These are phyloP conservation scores for Sebastes trivittatus DNA, from an alignment of 2,797 vertebrate species.

Conservation along the genomic window DNA sequence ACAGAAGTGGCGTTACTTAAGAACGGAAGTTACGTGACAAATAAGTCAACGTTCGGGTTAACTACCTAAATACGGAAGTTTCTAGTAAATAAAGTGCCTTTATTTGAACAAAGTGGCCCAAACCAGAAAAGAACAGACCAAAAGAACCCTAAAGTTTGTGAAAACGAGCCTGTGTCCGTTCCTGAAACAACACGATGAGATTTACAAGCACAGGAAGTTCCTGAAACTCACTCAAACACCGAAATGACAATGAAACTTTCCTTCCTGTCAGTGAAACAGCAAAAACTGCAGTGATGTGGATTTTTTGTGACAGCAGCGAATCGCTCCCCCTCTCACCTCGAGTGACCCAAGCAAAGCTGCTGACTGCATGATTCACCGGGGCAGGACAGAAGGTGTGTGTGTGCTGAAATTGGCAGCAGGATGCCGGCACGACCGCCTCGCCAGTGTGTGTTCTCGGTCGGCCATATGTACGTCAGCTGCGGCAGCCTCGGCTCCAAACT, in stretches of 20 bases:
- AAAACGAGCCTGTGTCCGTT: rapidly evolving
- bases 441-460: slow-evolving; percentile 16
- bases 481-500: not conserved
- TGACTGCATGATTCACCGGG: slow-evolving; percentile 57
- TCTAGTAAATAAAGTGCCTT: no score
- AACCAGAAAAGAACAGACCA: not conserved
- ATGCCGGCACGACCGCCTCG: slow-evolving; percentile 20
- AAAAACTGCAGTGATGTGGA: slow-evolving; percentile 19
- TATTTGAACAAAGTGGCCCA: no score
- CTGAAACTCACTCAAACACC: not conserved
- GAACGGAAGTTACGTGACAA: no score
- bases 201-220: not conserved
- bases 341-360: slow-evolving; percentile 59
- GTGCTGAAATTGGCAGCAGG: slow-evolving; percentile 21
- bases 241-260: not conserved
- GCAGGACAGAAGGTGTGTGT: slow-evolving; percentile 43
- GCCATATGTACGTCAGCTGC: slow-evolving; percentile 29
- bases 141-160: not conserved
- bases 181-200: not conserved
- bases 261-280: slow-evolving; percentile 6
- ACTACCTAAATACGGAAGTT: no score
- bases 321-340: slow-evolving; percentile 28
- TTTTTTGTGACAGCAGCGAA: slow-evolving; percentile 31
- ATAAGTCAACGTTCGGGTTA: no score
- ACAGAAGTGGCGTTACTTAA: no score